Base-by-base conservation (phyloP, 2,888 invertebrate genomes). In the Cheilosia soror region DNA sequence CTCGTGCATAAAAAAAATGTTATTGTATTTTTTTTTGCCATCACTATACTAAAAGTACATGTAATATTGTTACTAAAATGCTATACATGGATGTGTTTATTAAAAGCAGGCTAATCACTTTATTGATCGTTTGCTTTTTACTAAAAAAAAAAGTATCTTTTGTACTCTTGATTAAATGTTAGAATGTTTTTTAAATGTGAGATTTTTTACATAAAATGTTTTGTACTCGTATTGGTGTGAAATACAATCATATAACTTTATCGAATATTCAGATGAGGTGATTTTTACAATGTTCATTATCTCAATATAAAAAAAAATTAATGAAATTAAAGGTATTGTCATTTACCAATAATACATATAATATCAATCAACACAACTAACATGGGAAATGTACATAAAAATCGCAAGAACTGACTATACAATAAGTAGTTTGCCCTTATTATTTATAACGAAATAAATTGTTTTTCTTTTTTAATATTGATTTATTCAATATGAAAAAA, bases 391-490 rank as follows among this genome's bases (percentile, higher is more conserved):
- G 84, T 83, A 85, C 72, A 81, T 82, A 86, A 82, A 37, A 44
- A 72, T 75, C 84, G 86, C 89, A 92, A 91, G 91, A 91, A 92
- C 92, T 91, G 91, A 91, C 91, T 92, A 91, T 89, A 89, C 88
- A 90, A 89, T 92, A 92, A 92, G 91, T 91, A 92, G 92, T 91
- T 91, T 91, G 91, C 90, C 90, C 90, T 90, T 89, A 89, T 88
- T 88, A 89, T 89, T 88, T 53, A 68, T 33, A 66, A 53, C 51
- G 27, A 73, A 60, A 15, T 77, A 58, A 60, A 49, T 42, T 80
- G 66, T 25, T 9, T 40, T 44, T 29, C 29, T 31, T 62, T 47
- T 51, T 7, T 53, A 63, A 51, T 71, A 65, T 66, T 37, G 60
- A 65, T 47, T 47, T 71, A 58, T 51, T 51, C 25, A 51, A 65